phyloP scores from a whole-genome alignment of 2,113 vertebrate genomes.

The Hemiscyllium ocellatum region DNA sequence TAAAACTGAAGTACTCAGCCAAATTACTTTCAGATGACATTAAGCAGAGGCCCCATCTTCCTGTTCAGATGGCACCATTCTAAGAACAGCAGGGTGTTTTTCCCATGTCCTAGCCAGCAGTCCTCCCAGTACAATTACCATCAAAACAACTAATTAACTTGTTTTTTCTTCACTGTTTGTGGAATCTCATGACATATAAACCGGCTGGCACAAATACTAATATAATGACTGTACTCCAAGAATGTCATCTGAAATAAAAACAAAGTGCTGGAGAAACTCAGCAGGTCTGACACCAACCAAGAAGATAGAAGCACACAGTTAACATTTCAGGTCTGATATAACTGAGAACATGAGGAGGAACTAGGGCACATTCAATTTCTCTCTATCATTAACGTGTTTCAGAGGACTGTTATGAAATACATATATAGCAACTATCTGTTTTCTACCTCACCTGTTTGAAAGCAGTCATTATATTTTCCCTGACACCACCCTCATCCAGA shows the following conservation, averaged over 20 bases:
- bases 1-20: neutral
- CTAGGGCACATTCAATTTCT: neutral
- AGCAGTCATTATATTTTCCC: neutral
- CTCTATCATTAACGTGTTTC: neutral
- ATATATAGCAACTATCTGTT: neutral
- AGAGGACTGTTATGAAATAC: neutral
- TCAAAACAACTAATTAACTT: neutral
- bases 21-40: conserved; percentile 3
- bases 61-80: neutral
- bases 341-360: neutral
- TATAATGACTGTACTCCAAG: neutral
- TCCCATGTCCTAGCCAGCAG: neutral
- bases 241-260: neutral
- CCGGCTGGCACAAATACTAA: neutral
- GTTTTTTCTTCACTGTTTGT: neutral
- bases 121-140: neutral
- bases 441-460: neutral
- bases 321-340: too few species aligned
- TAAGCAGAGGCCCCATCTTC: neutral
- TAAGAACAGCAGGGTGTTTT: neutral
- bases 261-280: too few species aligned
- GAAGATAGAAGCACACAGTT: too few species aligned
- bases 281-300: too few species aligned
- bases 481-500: neutral
- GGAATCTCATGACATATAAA: neutral